Conservation (phyloP, 1,140 invertebrate genomes). For the Chironomus tepperi region DNA sequence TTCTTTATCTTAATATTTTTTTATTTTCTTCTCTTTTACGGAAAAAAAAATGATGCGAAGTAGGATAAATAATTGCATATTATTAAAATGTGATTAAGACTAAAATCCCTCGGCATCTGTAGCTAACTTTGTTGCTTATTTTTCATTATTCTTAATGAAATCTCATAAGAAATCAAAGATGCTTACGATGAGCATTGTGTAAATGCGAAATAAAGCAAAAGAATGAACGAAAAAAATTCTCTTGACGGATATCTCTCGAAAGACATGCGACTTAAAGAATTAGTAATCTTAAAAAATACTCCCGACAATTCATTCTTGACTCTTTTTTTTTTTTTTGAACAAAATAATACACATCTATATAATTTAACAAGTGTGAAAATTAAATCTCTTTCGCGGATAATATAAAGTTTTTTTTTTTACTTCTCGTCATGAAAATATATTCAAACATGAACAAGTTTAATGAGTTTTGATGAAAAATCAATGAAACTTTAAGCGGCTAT, state of each 20-base stretch:
- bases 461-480: neutral
- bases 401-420: neutral
- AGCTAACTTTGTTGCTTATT: neutral
- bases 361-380: constrained; percentile 22
- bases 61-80: constrained; percentile 18
- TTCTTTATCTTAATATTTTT: neutral
- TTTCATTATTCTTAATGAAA: neutral
- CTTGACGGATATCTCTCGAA: constrained; percentile 21
- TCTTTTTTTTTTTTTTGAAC: neutral
- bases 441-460: neutral
- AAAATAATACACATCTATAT: neutral
- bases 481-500: no score
- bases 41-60: neutral
- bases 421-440: constrained; percentile 1
- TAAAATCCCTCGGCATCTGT: constrained; percentile 8
- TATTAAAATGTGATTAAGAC: constrained; percentile 21
- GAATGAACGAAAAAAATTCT: neutral
- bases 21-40: neutral
- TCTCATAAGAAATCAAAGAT: neutral
- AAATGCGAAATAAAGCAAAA: no score
- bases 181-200: neutral
- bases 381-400: constrained; percentile 22
- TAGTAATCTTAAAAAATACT: neutral
- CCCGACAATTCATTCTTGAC: neutral
- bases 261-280: constrained; percentile 7